Evolutionary conservation across 2,888 invertebrate species (phyloP).

Genomic region (Monopis laevigella): DNA sequence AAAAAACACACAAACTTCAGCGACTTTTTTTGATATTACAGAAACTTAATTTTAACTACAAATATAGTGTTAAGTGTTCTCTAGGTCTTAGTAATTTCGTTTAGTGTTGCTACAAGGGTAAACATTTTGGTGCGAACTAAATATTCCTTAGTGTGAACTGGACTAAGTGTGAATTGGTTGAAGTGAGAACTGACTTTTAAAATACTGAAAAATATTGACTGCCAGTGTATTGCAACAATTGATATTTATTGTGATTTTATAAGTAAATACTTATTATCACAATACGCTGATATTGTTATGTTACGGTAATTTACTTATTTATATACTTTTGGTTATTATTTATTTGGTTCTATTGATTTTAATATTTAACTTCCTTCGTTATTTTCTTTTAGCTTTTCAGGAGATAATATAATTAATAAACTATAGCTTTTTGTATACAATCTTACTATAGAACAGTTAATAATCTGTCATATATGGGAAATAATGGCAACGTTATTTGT

Average conservation of each 20-base stretch:
- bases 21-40: constrained; percentile 1
- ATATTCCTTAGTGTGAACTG: constrained; percentile 8
- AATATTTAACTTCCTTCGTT: too few species aligned
- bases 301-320: constrained; percentile 10
- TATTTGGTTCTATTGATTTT: too few species aligned
- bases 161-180: constrained; percentile 3
- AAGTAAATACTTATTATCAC: constrained; percentile 1
- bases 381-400: too few species aligned
- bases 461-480: too few species aligned
- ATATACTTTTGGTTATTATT: too few species aligned
- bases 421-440: too few species aligned
- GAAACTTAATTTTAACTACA: constrained; percentile 25
- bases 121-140: constrained; percentile 55
- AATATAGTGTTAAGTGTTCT: constrained; percentile 46
- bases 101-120: constrained; percentile 52
- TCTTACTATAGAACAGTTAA: too few species aligned
- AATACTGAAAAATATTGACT: not conserved
- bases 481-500: too few species aligned
- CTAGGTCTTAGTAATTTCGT: constrained; percentile 48
- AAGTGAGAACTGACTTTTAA: constrained; percentile 3
- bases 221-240: too few species aligned
- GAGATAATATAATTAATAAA: too few species aligned
- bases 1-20: too few species aligned
- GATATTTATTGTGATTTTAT: constrained; percentile 6
- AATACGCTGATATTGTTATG: constrained; percentile 9